Evolutionary conservation across 2,888 invertebrate species (phyloP).

Genomic region (Omphaloscelis lunosa): DNA sequence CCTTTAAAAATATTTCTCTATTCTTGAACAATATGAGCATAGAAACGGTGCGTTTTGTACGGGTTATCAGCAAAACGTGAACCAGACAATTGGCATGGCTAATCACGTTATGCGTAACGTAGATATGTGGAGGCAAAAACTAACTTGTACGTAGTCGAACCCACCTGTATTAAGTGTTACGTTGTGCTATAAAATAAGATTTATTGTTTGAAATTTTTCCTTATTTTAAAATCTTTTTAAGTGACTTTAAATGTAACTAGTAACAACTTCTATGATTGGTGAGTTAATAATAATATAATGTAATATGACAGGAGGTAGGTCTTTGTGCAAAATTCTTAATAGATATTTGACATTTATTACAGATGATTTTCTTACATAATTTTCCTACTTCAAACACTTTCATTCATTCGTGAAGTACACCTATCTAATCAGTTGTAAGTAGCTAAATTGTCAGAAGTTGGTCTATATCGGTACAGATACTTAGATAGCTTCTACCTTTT

Average conservation of each 20-base stretch:
- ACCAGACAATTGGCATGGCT: conserved; percentile 64
- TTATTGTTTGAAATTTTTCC: conserved; percentile 6
- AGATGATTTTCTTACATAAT: neutral
- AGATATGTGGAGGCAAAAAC: conserved; percentile 56
- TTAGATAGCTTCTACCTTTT: neutral
- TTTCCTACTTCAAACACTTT: neutral
- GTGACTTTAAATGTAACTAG: neutral
- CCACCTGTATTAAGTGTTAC: conserved; percentile 43
- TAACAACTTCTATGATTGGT: conserved; percentile 11
- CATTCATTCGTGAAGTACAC: neutral
- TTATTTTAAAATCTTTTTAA: conserved; percentile 29
- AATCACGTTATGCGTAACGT: conserved; percentile 66
- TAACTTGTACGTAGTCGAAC: conserved; percentile 45
- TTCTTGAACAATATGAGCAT: conserved; percentile 19
- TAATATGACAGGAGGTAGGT: neutral
- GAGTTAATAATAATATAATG: conserved; percentile 7
- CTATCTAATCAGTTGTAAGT: neutral
- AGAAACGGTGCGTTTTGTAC: conserved; percentile 47
- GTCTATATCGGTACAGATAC: neutral
- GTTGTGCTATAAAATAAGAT: conserved; percentile 51
- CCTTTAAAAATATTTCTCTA: conserved; percentile 29
- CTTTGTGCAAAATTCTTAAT: neutral
- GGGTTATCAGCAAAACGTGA: conserved; percentile 62
- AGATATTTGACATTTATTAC: neutral
- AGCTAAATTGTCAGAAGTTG: neutral